Evolutionary conservation across 2,113 vertebrate species (phyloP).

Genomic region (Colistium nudipinnis): DNA sequence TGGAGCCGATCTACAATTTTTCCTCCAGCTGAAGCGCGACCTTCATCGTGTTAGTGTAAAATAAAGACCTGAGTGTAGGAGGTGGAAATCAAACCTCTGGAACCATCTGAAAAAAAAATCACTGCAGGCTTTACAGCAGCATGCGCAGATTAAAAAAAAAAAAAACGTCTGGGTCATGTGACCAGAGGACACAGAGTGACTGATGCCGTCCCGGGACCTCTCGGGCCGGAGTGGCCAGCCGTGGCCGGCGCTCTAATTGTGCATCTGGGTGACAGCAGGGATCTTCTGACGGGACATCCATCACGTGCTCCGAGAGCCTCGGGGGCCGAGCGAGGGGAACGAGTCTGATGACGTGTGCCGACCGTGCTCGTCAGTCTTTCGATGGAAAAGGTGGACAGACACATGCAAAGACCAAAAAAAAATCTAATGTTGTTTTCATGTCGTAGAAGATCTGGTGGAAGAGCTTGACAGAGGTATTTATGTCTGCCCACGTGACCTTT

Average conservation of each 20-base stretch:
- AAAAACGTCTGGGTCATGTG: conserved; percentile 21
- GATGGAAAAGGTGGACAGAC: too few species aligned
- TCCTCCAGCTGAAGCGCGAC: conserved; percentile 44
- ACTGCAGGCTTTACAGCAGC: too few species aligned
- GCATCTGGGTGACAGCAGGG: conserved; percentile 64
- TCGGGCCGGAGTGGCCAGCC: conserved; percentile 39
- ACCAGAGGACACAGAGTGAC: conserved; percentile 48
- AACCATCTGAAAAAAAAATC: too few species aligned
- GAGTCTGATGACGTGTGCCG: conserved; percentile 10
- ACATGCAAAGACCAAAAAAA: too few species aligned
- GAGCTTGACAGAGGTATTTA: too few species aligned
- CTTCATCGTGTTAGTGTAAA: conserved; percentile 47
- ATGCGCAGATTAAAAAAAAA: neutral
- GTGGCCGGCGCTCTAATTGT: conserved; percentile 56
- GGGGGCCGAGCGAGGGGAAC: conserved; percentile 10
- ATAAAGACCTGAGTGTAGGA: conserved; percentile 48
- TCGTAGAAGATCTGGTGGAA: too few species aligned
- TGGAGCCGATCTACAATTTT: conserved; percentile 43
- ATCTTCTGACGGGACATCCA: conserved; percentile 46
- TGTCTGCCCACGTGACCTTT: too few species aligned
- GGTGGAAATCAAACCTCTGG: conserved; percentile 49
- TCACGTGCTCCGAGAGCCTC: conserved; percentile 42
- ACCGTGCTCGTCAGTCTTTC: too few species aligned
- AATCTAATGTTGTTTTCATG: too few species aligned
- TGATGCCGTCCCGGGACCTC: conserved; percentile 54